phyloP scores from a whole-genome alignment of 2,113 vertebrate genomes.

The Tragelaphus imberbis region DNA sequence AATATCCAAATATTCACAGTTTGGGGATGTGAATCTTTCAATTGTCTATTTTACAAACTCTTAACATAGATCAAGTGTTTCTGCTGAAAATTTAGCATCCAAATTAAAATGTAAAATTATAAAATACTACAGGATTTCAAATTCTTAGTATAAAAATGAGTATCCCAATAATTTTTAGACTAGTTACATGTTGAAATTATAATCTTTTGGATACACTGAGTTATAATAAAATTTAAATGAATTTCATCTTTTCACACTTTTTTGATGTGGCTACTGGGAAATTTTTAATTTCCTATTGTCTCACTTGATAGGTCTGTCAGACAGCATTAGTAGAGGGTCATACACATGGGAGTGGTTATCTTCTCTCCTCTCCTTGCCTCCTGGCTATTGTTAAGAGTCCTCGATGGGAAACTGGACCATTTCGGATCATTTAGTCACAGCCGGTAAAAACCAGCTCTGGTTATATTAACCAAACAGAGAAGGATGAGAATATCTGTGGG shows the following conservation, averaged over 20 bases:
- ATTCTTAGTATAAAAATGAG: neutral
- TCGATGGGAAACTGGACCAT: neutral
- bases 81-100: neutral
- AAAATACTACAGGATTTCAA: neutral
- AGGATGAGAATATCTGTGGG: neutral
- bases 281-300: neutral
- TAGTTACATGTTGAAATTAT: neutral
- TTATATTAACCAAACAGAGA: neutral
- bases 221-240: neutral
- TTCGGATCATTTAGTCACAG: neutral
- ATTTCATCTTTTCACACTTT: neutral
- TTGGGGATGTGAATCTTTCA: neutral
- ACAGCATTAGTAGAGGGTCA: neutral
- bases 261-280: neutral
- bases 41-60: slow-evolving; percentile 11
- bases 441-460: neutral
- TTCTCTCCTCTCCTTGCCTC: neutral
- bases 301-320: neutral
- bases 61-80: neutral
- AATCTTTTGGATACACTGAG: neutral
- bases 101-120: neutral
- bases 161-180: neutral
- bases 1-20: neutral
- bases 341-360: accelerated
- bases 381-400: neutral